Base-by-base conservation (phyloP, 2,888 invertebrate genomes). In the Drosophila lacicola region DNA sequence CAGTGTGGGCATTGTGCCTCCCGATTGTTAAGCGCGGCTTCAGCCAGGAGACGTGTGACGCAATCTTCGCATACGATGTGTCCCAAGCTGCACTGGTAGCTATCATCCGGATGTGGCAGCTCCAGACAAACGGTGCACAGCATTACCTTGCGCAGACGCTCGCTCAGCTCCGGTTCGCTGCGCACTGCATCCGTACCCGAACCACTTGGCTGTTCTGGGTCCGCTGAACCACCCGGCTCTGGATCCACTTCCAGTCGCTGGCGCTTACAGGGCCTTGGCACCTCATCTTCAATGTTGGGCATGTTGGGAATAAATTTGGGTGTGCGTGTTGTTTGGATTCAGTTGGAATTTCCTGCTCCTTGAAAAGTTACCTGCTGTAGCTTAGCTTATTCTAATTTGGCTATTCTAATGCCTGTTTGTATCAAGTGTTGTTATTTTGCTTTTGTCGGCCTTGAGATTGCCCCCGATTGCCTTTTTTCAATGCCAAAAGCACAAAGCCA, bases 41-140 rank as follows among this genome's bases (percentile, higher is more conserved):
- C 70, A 1, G 69, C 79, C 45, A 82, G 39, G 0, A 82, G 42
- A 2, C 68, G 76, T 0, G 68, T 70, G 19, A 44, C 60, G 19
- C 82, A 80, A 13, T 53, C 61, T 2, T 69, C 68, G 46, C 80
- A 80, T 1, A 82, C 6, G 11, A 80, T 68, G 17, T 82, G 82
- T 2, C 79, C 82, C 33, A 45, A 14, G 3, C 3, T 39, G 57
- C 80, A 80, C 46, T 82, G 80, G n/a, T 66, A 68, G 51, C 21
- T 56, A 8, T 75, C 69, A 4, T 75, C 57, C 6, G 82, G 75
- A 36, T 64, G 50, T 0, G 82, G 80, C 13, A 80, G 34, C 4
- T 81, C 82, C 4, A 61, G 55, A 60, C 78, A 80, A 3, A 72
- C 78, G 5, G 17, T 51, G 71, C 81, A 78, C 2, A 71, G 33